phyloP scores from a whole-genome alignment of 2,888 invertebrate species.

The Glaucopsyche alexis region DNA sequence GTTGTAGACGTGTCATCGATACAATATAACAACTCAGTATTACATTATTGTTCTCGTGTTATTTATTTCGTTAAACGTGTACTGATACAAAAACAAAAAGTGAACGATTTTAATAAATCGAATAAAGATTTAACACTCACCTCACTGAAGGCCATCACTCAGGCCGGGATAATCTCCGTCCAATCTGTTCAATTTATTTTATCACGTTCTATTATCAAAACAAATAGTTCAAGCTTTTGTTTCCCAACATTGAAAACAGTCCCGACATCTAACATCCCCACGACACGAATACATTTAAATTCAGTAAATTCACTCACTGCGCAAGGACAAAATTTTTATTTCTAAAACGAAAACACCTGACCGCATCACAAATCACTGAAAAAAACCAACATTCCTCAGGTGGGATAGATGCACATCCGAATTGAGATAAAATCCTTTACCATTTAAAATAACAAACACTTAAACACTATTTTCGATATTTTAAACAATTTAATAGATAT shows the following conservation, averaged over 20 bases:
- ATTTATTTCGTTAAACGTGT: neutral
- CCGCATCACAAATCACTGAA: constrained; percentile 82
- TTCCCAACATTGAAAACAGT: constrained; percentile 78
- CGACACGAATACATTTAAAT: constrained; percentile 77
- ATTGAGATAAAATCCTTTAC: constrained; percentile 47
- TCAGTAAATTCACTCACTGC: constrained; percentile 76
- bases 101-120: neutral
- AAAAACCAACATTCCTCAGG: constrained; percentile 84
- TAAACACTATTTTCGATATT: constrained; percentile 51
- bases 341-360: constrained; percentile 79
- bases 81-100: constrained; percentile 1
- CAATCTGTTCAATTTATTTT: constrained; percentile 74
- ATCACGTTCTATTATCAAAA: constrained; percentile 71
- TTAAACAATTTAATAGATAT: constrained; percentile 51
- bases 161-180: constrained; percentile 78
- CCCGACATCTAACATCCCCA: constrained; percentile 77
- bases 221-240: constrained; percentile 78
- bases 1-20: constrained; percentile 26
- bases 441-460: constrained; percentile 54
- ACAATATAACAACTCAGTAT: neutral
- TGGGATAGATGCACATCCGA: constrained; percentile 76
- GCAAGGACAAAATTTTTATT: constrained; percentile 78
- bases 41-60: neutral
- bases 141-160: constrained; percentile 90
- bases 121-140: constrained; percentile 67